Evolutionary conservation across 2,797 vertebrate genomes (phyloP).

Genomic region (Telmatherina bonti): DNA sequence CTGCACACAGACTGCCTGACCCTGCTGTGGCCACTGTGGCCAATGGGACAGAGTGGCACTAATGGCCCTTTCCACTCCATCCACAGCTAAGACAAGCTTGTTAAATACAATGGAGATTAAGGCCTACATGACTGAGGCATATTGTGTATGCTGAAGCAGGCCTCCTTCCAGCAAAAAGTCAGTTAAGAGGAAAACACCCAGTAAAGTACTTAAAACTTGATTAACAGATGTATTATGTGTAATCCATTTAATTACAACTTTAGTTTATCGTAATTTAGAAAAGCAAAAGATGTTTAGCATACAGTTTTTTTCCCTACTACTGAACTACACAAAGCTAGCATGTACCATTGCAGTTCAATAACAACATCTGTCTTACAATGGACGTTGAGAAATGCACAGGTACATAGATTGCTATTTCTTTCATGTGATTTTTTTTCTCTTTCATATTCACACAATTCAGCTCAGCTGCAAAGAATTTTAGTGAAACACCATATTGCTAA

Average conservation of each 20-base stretch:
- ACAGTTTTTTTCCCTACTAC: background rate
- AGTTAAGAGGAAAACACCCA: conserved; percentile 4
- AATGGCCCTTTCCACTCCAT: conserved; percentile 14
- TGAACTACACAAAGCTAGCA: background rate
- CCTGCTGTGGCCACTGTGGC: conserved; percentile 33
- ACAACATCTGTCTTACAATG: background rate
- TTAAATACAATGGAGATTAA: conserved; percentile 37
- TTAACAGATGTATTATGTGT: conserved; percentile 19
- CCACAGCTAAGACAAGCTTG: conserved; percentile 24
- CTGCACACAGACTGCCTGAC: conserved; percentile 38
- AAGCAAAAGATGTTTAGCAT: conserved; percentile 7
- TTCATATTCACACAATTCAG: background rate
- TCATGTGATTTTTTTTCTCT: background rate
- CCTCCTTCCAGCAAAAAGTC: conserved; percentile 22
- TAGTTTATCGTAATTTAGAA: background rate
- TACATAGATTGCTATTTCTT: background rate
- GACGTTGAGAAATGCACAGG: background rate
- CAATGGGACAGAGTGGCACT: conserved; percentile 27
- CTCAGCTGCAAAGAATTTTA: background rate
- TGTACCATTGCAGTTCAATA: background rate
- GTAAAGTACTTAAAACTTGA: conserved; percentile 10
- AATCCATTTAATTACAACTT: conserved; percentile 12
- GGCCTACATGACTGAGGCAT: conserved; percentile 16
- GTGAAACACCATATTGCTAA: too few species aligned
- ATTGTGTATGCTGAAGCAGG: conserved; percentile 4